These are phyloP conservation scores for Marmota monax DNA, from an alignment of 2,113 vertebrate species.

Conservation along the genomic window DNA sequence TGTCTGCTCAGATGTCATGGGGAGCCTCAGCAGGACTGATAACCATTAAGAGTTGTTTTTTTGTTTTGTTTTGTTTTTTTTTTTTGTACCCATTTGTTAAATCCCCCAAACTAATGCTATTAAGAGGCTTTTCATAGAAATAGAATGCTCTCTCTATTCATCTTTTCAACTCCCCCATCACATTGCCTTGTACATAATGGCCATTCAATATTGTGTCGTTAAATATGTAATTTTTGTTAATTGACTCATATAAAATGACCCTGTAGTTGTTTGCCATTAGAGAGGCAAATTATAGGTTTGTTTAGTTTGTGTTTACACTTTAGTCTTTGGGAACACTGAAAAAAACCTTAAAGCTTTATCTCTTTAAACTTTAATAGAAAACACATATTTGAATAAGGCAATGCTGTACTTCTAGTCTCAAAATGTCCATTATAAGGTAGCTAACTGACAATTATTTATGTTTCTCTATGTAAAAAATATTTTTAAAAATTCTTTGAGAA, in stretches of 20 bases:
- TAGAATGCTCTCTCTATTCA: conserved; percentile 12
- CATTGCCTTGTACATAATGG: conserved; percentile 5
- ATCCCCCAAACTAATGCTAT: conserved; percentile 59
- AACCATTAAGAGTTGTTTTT: conserved; percentile 9
- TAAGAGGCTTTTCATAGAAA: conserved; percentile 48
- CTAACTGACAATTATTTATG: conserved; percentile 28
- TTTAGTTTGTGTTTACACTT: conserved; percentile 61
- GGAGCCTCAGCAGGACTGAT: neutral
- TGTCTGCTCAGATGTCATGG: neutral
- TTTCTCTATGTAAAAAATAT: conserved; percentile 43
- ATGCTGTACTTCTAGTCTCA: neutral
- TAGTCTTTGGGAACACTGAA: conserved; percentile 49
- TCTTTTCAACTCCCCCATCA: conserved; percentile 55
- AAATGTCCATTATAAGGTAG: neutral
- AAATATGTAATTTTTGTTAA: conserved; percentile 73
- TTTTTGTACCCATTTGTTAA: conserved; percentile 12
- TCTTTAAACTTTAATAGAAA: conserved; percentile 58
- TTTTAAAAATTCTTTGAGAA: conserved; percentile 42
- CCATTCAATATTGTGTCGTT: conserved; percentile 34
- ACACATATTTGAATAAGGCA: conserved; percentile 15
- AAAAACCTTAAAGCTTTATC: neutral
- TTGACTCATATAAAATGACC: conserved; percentile 66
- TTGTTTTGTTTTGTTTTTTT: no score
- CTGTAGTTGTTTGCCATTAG: conserved; percentile 66
- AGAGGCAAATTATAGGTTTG: conserved; percentile 67